phyloP scores from a whole-genome alignment of 2,797 vertebrate genomes.

The Xerus rutilus region DNA sequence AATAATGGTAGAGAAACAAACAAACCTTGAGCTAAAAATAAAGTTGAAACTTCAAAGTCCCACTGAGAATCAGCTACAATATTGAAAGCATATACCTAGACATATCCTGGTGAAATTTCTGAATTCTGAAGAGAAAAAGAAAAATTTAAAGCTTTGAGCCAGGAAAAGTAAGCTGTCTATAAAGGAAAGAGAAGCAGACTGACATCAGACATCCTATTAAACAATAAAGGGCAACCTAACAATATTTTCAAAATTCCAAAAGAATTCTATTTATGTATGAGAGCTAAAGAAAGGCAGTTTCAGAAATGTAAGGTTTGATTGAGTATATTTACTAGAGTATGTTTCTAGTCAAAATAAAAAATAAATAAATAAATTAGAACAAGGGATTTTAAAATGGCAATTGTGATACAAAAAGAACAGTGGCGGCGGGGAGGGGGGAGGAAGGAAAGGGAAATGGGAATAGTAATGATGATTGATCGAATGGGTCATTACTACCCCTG shows the following conservation, averaged over 20 bases:
- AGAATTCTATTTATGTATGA: background rate
- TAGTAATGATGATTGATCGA: too few species aligned
- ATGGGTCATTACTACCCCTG: too few species aligned
- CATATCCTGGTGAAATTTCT: slow-evolving; percentile 48
- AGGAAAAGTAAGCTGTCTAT: slow-evolving; percentile 28
- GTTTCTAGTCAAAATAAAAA: background rate
- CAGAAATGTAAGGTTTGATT: background rate
- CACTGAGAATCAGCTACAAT: slow-evolving; percentile 18
- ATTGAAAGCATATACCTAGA: slow-evolving; percentile 11
- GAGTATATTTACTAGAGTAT: background rate
- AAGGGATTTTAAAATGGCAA: slow-evolving; percentile 23
- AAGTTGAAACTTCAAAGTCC: background rate
- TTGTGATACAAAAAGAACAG: background rate
- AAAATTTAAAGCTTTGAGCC: background rate
- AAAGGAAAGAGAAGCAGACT: slow-evolving; percentile 22
- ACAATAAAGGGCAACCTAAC: background rate
- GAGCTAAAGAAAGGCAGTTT: slow-evolving; percentile 47
- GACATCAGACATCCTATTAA: background rate
- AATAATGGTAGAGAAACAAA: background rate
- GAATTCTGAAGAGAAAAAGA: slow-evolving; percentile 48
- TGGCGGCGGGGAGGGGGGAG: too few species aligned
- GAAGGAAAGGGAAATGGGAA: too few species aligned
- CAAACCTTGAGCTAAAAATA: slow-evolving; percentile 1
- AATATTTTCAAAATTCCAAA: slow-evolving; percentile 32
- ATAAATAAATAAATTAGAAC: background rate